Conservation (phyloP, 2,888 invertebrate genomes). For the Pollenia amentaria region DNA sequence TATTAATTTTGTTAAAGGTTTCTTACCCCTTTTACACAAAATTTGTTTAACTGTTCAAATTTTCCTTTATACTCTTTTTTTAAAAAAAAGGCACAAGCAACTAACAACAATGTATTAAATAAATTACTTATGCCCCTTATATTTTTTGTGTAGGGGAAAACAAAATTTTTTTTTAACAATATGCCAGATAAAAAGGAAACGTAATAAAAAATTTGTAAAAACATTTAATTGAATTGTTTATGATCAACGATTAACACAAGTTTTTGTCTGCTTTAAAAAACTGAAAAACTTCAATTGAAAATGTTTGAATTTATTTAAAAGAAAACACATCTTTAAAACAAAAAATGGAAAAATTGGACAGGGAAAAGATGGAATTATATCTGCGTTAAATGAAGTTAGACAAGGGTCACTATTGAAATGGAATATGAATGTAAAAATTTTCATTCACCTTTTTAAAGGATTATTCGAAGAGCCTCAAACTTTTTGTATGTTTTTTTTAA, state of each 20-base stretch:
- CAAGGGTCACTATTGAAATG: constrained; percentile 1
- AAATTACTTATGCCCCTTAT: not conserved
- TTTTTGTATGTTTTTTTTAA: not conserved
- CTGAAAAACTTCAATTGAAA: constrained; percentile 21
- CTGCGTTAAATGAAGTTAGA: constrained; percentile 51
- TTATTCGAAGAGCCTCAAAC: not conserved
- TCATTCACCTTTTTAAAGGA: constrained; percentile 28
- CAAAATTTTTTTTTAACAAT: not conserved
- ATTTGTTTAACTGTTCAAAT: too few species aligned
- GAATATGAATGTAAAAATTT: not conserved
- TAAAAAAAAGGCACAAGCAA: too few species aligned
- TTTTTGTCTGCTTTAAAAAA: not conserved
- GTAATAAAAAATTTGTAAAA: constrained; percentile 25
- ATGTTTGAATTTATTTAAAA: not conserved
- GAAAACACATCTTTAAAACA: not conserved
- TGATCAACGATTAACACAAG: constrained; percentile 12
- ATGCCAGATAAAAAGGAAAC: not conserved
- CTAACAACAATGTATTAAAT: too few species aligned
- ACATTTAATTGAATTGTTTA: constrained; percentile 50
- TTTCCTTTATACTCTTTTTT: too few species aligned
- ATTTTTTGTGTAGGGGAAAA: not conserved
- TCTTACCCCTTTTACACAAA: too few species aligned
- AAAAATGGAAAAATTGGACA: not conserved
- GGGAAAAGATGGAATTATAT: constrained; percentile 18
- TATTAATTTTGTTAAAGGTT: too few species aligned